Base-by-base conservation (phyloP, 2,113 vertebrate species). In the Pachyramphus minor region DNA sequence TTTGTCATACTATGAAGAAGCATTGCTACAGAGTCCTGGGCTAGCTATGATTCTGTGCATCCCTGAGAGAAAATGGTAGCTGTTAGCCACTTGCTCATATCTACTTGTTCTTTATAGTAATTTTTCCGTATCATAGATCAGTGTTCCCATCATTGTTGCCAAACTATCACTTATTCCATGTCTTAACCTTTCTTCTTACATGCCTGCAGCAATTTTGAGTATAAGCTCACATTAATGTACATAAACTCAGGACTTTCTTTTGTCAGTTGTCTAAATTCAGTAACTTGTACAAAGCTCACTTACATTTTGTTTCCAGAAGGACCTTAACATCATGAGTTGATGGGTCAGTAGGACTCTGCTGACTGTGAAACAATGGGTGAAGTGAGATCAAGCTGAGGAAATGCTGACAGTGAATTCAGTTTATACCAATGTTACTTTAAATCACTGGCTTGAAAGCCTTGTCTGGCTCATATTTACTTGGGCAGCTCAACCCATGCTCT, bases 391-490 rank as follows among this genome's bases (percentile, higher is more conserved):
- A 88, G 58, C 92, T 72, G 86, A 95, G 89, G 86, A 95, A 93
- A 91, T 21, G 63, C 71, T 95, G 97, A 98, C 98, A 98, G 97
- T 97, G 98, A 98, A 98, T 98, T 98, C 97, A 97, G 84, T 95
- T 97, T 94, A 82, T 93, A 97, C 73, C 94, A 95, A 27, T 66
- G 39, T 88, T 96, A 89, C 84, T 97, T 97, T 78, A 73, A 95
- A 92, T 94, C 79, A 87, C 90, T 98, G 97, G 94, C 87, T 95
- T 95, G 98, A 99, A 99, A 99, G 98, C 98, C 99, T 99, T 99
- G 98, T 99, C 98, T 98, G 98, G 98, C 98, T 98, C 96, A 86
- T 60, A 84, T 95, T 97, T 78, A 95, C 78, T 90, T 93, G 96
- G 97, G 76, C 94, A 91, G 71, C 89, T 92, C 67, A 97, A 96